phyloP scores from a whole-genome alignment of 2,797 vertebrate species.

The Phrynocephalus vlangalii region DNA sequence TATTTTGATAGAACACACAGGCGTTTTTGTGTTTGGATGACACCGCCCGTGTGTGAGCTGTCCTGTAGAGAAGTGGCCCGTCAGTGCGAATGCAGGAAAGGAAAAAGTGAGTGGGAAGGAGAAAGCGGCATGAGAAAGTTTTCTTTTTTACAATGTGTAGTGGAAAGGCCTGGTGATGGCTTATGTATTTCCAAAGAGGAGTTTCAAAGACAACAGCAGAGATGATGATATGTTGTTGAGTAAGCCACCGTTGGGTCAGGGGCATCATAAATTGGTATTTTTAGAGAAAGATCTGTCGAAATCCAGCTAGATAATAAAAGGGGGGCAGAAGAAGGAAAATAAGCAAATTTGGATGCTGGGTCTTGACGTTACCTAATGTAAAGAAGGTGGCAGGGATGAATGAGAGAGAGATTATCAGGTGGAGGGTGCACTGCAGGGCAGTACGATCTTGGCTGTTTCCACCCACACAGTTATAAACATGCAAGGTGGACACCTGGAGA shows the following conservation, averaged over 20 bases:
- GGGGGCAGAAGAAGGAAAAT: too few species aligned
- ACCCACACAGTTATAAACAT: too few species aligned
- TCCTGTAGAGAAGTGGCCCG: background rate
- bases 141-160: background rate
- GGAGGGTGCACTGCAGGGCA: too few species aligned
- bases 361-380: too few species aligned
- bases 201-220: background rate
- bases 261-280: background rate
- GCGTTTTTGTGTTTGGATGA: background rate
- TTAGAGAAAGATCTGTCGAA: too few species aligned
- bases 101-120: constrained; percentile 25
- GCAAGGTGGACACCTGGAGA: too few species aligned
- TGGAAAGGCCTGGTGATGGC: background rate
- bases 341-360: too few species aligned
- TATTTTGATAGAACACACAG: background rate
- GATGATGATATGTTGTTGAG: background rate
- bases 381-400: too few species aligned
- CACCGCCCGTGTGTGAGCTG: background rate
- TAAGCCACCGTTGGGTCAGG: background rate
- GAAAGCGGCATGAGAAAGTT: background rate
- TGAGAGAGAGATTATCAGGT: too few species aligned
- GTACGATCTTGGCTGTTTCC: too few species aligned
- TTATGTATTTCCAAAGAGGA: background rate
- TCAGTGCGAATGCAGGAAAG: background rate
- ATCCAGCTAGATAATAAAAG: too few species aligned